Evolutionary conservation across 2,797 vertebrate species (phyloP).

Genomic region (Paramormyrops hopkinsi): DNA sequence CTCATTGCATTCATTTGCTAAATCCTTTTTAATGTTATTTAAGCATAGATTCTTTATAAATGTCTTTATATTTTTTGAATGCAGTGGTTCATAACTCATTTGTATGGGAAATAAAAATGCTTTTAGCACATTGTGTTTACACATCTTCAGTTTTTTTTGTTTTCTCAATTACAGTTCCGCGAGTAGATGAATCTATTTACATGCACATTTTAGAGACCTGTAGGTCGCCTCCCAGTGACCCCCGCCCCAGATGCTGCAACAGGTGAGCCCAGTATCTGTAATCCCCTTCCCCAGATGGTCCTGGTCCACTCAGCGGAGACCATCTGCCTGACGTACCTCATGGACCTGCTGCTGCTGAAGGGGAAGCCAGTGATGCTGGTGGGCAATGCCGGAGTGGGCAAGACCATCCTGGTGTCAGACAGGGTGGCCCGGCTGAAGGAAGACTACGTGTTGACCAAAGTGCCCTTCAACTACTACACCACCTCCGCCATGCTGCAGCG

Average conservation of each 20-base stretch:
- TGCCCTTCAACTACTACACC: conserved; percentile 62
- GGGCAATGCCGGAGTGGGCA: conserved; percentile 64
- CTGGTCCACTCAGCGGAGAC: conserved; percentile 59
- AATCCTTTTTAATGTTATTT: conserved; percentile 45
- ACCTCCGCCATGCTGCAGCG: conserved; percentile 60
- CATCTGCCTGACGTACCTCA: conserved; percentile 59
- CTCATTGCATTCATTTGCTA: conserved; percentile 28
- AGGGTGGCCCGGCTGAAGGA: conserved; percentile 56
- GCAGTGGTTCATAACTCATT: conserved; percentile 60
- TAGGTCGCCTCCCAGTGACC: background rate
- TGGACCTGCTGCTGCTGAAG: conserved; percentile 62
- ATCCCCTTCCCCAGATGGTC: conserved; percentile 47
- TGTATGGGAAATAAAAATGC: conserved; percentile 34
- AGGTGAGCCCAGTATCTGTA: background rate
- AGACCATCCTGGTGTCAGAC: conserved; percentile 62
- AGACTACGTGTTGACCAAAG: conserved; percentile 57
- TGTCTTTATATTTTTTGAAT: conserved; percentile 53
- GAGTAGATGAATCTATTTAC: conserved; percentile 49
- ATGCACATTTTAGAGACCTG: conserved; percentile 30
- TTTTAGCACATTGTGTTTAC: background rate
- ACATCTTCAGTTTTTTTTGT: conserved; percentile 1
- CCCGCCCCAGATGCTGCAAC: background rate
- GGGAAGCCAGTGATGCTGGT: conserved; percentile 59
- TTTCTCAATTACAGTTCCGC: conserved; percentile 54
- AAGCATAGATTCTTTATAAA: conserved; percentile 50